Evolutionary conservation across 2,888 invertebrate genomes (phyloP).

Genomic region (Netelia fuscicornis): DNA sequence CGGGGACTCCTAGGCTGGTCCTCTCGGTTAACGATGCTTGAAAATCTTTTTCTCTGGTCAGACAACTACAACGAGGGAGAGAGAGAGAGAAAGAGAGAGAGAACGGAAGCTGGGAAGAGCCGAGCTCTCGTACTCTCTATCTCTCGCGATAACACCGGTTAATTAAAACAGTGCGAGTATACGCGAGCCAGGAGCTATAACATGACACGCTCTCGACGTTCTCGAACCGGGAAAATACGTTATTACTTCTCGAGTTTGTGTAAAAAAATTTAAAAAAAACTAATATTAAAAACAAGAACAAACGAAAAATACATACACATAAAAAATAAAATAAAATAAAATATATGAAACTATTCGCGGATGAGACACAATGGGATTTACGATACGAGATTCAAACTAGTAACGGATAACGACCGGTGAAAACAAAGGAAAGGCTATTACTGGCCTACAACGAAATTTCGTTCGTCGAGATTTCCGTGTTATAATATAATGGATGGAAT

Average conservation of each 20-base stretch:
- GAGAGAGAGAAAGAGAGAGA: not conserved
- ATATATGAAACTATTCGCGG: not conserved
- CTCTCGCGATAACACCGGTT: constrained; percentile 31
- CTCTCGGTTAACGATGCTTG: constrained; percentile 49
- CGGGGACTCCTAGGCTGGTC: constrained; percentile 2
- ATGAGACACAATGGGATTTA: not conserved
- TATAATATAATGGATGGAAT: not conserved
- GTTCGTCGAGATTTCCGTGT: not conserved
- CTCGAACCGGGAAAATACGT: constrained; percentile 16
- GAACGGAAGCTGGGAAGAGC: too few species aligned
- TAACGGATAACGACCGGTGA: not conserved
- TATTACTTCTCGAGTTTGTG: constrained; percentile 12
- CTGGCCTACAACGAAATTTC: not conserved
- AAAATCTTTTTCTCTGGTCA: constrained; percentile 50
- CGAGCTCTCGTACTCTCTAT: not conserved
- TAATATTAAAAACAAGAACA: not conserved
- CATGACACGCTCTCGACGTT: not conserved
- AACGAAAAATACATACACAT: not conserved
- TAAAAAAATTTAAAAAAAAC: constrained; percentile 7
- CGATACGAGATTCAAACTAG: not conserved
- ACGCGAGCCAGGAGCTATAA: not conserved
- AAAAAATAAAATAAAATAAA: too few species aligned
- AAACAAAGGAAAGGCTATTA: not conserved
- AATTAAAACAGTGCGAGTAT: constrained; percentile 43
- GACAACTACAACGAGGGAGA: not conserved